These are phyloP conservation scores for Palythoa grandis DNA, from an alignment of 92 coral and sea anemone genomes.

Conservation along the genomic window DNA sequence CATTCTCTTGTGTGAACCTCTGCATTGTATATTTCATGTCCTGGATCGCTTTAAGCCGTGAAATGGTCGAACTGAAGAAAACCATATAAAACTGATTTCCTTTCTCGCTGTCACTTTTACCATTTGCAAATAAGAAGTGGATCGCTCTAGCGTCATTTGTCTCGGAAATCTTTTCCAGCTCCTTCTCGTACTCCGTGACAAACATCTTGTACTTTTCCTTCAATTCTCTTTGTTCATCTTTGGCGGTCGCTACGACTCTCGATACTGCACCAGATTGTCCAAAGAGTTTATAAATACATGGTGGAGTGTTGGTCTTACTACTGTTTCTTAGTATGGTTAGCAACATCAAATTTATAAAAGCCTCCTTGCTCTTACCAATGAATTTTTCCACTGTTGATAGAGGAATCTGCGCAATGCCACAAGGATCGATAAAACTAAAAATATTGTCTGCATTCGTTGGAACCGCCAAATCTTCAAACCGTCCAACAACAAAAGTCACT, in stretches of 20 bases:
- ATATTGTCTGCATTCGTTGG: not conserved
- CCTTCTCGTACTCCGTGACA: conserved; percentile 1
- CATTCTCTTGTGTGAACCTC: not conserved
- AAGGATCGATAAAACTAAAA: conserved; percentile 24
- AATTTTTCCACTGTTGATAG: not conserved
- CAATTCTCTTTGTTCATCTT: not conserved
- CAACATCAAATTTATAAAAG: conserved; percentile 20
- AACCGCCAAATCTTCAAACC: not conserved
- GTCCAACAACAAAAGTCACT: conserved; percentile 14
- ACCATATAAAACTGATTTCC: conserved; percentile 29
- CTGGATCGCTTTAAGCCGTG: not conserved
- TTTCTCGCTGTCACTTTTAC: not conserved
- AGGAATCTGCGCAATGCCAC: conserved; percentile 26
- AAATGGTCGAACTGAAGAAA: not conserved
- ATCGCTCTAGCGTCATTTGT: not conserved
- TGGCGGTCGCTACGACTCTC: not conserved
- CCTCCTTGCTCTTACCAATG: not conserved
- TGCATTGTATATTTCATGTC: conserved; percentile 13
- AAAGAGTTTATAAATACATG: conserved; percentile 10
- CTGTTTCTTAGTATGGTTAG: not conserved
- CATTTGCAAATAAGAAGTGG: conserved; percentile 33
- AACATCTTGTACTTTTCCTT: not conserved
- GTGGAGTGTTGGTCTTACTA: not conserved
- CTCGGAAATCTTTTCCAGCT: not conserved
- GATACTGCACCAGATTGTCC: not conserved